Base-by-base conservation (phyloP, 2,888 invertebrate genomes). In the Drosophila kambysellisi region DNA sequence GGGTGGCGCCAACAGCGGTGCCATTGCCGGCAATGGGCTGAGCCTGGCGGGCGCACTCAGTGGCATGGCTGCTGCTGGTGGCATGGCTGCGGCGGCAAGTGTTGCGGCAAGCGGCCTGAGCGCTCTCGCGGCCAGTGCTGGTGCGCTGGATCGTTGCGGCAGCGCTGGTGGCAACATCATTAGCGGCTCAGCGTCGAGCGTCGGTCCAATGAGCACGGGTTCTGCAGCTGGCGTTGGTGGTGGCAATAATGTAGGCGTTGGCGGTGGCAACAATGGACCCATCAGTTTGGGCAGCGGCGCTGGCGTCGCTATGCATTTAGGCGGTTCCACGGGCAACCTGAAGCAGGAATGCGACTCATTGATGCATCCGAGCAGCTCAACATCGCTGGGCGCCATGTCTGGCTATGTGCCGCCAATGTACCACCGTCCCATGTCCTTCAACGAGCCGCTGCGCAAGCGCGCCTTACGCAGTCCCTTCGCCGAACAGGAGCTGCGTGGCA, bases 401-500 rank as follows among this genome's bases (percentile, higher is more conserved):
- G 91, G 90, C 76, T 93, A 93, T 80, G 91, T 92, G 83, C 93
- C 92, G 83, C 93, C 91, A 90, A 93, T 93, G 81, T 94, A 93
- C 89, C 93, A 92, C 89, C 93, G 92, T 78, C 94, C 91, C 81
- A 90, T 92, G 79, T 92, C 91, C 37, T 94, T 79, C 54, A 79
- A 93, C 72, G 94, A 94, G 79, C 92, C 93, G 69, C 91, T 93
- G 61, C 91, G 94, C 93, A 96, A 95, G 91, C 93, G 95, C 81
- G 94, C 94, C 76, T 93, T 94, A 84, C 94, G 94, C 84, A 95
- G 93, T 93, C 95, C 93, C n/a, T 93, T 92, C 74, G 91, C 91
- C 72, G 93, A 93, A 67, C 93, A 93, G 80, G 93, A 93, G 72
- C 92, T 94, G 68, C 94, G 96, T 79, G 95, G 95, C 53, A 96